A percentile compares a stretch with the other conserved stretches of the same genome.
These are phyloP conservation scores for Nomada ruficornis DNA, from an alignment of 2,888 invertebrate species.

Conservation along the genomic window DNA sequence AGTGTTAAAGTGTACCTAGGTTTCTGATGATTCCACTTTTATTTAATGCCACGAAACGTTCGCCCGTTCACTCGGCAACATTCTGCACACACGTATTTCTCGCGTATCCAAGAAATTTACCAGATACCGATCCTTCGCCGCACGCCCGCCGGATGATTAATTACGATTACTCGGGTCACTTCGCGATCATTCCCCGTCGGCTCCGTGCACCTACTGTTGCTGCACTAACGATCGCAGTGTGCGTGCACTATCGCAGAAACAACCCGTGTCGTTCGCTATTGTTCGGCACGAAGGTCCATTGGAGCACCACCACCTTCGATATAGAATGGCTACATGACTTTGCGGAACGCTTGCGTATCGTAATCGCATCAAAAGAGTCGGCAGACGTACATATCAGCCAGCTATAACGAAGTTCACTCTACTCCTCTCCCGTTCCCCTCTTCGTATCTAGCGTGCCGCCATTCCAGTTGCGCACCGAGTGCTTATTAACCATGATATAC, in stretches of 20 bases:
- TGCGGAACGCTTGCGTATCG: slow-evolving; percentile 70
- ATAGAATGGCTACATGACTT: slow-evolving; percentile 65
- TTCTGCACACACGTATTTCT: background rate
- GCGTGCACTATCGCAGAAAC: slow-evolving; percentile 11
- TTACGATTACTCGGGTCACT: slow-evolving; percentile 74
- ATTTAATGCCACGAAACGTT: background rate
- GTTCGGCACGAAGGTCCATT: slow-evolving; percentile 47
- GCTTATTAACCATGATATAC: slow-evolving; percentile 76
- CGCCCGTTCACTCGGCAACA: too few species aligned
- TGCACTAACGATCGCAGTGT: background rate
- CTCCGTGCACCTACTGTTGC: slow-evolving; percentile 10
- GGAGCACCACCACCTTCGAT: slow-evolving; percentile 55
- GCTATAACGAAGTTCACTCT: slow-evolving; percentile 55
- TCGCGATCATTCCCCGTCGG: slow-evolving; percentile 53
- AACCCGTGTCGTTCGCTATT: slow-evolving; percentile 56
- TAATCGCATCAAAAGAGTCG: slow-evolving; percentile 63
- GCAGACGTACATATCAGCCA: slow-evolving; percentile 42
- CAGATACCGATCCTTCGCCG: slow-evolving; percentile 36
- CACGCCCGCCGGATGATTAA: slow-evolving; percentile 71
- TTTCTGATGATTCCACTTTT: too few species aligned
- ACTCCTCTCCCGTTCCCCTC: background rate
- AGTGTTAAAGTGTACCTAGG: too few species aligned
- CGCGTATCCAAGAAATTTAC: slow-evolving; percentile 36
- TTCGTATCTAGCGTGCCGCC: slow-evolving; percentile 6
- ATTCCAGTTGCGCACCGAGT: slow-evolving; percentile 50